Conservation (phyloP, 1,140 invertebrate species). For the Camponotus floridanus region DNA sequence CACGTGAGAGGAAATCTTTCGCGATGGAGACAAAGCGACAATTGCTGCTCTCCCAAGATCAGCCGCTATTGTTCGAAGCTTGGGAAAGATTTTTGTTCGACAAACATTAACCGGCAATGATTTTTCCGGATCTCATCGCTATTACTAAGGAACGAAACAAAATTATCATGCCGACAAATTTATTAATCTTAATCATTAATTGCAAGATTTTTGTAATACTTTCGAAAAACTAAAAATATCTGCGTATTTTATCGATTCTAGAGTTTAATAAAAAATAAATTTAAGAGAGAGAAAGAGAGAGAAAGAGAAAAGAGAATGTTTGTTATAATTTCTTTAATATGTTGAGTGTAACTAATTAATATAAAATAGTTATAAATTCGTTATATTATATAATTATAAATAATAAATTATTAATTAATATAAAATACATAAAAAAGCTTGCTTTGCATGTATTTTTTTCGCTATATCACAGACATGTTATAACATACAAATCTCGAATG, state of each 20-base stretch:
- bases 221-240: background rate
- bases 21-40: constrained; percentile 27
- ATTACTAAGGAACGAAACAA: background rate
- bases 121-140: background rate
- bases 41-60: constrained; percentile 30
- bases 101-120: background rate
- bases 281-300: no score
- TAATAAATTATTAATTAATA: no score
- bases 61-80: constrained; percentile 10
- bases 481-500: background rate
- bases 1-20: constrained; percentile 24
- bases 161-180: background rate
- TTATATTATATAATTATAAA: no score
- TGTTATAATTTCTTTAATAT: background rate
- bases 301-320: background rate
- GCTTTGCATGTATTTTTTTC: background rate
- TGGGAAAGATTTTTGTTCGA: constrained; percentile 17
- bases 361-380: no score
- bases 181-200: constrained; percentile 22
- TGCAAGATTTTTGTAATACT: background rate
- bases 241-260: background rate
- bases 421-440: no score
- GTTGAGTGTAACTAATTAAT: no score
- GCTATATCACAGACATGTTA: background rate
- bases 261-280: no score